Evolutionary conservation across 2,888 invertebrate species (phyloP).

Genomic region (Drosophila falleni): DNA sequence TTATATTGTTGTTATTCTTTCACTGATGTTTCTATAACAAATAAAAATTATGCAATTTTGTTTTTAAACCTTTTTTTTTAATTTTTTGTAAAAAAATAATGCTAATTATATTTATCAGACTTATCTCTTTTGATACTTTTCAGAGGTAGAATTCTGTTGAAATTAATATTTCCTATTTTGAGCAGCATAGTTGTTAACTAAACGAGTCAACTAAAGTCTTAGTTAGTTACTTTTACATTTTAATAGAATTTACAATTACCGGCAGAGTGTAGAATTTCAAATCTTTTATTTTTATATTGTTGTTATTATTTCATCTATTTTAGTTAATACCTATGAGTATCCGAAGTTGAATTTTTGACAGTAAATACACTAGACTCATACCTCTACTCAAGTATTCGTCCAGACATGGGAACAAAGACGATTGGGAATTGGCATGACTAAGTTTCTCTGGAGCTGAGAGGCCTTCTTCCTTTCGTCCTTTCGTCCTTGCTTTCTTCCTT

Average conservation of each 20-base stretch:
- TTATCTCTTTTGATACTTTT: too few relatives aligned
- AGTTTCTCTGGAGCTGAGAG: conserved; percentile 9
- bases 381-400: not conserved
- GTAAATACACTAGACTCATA: conserved; percentile 3
- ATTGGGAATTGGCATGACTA: conserved; percentile 22
- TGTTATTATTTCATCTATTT: too few relatives aligned
- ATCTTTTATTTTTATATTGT: too few relatives aligned
- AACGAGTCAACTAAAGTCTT: not conserved
- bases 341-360: not conserved
- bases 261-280: too few relatives aligned
- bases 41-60: not conserved
- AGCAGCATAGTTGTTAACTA: not conserved
- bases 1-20: not conserved
- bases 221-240: not conserved
- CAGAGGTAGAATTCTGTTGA: too few relatives aligned
- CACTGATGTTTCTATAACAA: not conserved
- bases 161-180: not conserved
- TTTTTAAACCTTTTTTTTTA: too few relatives aligned
- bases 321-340: conserved; percentile 1
- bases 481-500: not conserved
- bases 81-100: too few relatives aligned
- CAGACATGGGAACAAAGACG: conserved; percentile 21
- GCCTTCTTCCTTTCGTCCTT: not conserved
- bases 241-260: too few relatives aligned
- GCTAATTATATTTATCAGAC: too few relatives aligned